These are phyloP conservation scores for Borostomias antarcticus DNA, from an alignment of 2,797 vertebrate genomes.

Conservation along the genomic window DNA sequence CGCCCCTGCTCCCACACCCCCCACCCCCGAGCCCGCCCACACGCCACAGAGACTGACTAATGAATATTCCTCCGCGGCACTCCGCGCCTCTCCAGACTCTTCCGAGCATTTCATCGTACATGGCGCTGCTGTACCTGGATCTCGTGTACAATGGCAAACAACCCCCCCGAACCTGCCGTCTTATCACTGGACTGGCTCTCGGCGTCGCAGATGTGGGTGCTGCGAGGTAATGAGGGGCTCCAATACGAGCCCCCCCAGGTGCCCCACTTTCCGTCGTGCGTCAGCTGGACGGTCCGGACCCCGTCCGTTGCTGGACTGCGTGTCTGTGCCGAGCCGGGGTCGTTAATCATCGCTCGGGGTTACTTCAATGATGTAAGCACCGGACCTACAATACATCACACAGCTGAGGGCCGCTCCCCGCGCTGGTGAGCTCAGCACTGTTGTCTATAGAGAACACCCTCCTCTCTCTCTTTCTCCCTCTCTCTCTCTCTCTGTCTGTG, in stretches of 20 bases:
- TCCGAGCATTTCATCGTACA: too few species aligned
- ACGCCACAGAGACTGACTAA: neutral
- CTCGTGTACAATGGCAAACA: too few species aligned
- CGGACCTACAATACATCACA: conserved; percentile 18
- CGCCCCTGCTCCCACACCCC: neutral
- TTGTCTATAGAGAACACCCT: conserved; percentile 15
- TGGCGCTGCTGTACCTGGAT: too few species aligned
- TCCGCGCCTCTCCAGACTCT: too few species aligned
- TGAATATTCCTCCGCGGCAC: neutral
- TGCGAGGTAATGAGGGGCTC: too few species aligned
- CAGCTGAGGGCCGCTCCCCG: conserved; percentile 16
- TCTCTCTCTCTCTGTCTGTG: conserved; percentile 2
- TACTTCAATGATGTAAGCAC: conserved; percentile 48
- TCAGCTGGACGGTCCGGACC: conserved; percentile 5
- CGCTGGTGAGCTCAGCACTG: conserved; percentile 17
- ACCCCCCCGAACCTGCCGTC: too few species aligned
- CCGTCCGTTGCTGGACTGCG: conserved; percentile 5
- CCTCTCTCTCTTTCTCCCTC: neutral
- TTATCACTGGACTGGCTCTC: neutral
- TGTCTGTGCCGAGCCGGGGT: conserved; percentile 27
- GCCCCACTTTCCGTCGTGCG: too few species aligned
- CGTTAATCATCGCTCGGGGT: conserved; percentile 60
- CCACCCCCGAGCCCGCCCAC: conserved; percentile 10
- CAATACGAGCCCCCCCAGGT: too few species aligned
- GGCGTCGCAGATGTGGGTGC: too few species aligned